Evolutionary conservation across 2,797 vertebrate species (phyloP).

Genomic region (Cichlasoma orientale): DNA sequence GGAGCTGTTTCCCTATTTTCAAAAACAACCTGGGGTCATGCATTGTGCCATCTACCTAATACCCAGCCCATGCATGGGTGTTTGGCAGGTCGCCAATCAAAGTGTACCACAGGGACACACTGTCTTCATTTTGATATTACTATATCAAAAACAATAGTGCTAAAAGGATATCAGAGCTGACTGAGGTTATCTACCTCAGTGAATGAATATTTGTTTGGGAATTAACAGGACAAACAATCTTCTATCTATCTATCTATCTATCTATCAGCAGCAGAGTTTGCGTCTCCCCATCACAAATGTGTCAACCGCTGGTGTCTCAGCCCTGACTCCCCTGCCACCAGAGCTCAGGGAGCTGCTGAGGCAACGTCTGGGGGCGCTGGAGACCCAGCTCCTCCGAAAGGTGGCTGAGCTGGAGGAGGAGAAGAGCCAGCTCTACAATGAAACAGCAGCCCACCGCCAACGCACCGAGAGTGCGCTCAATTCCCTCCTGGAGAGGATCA

Average conservation of each 20-base stretch:
- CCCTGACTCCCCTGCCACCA: slow-evolving; percentile 78
- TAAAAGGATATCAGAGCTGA: slow-evolving; percentile 38
- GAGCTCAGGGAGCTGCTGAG: slow-evolving; percentile 93
- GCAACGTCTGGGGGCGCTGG: slow-evolving; percentile 89
- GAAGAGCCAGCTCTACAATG: slow-evolving; percentile 95
- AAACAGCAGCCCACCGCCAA: slow-evolving; percentile 91
- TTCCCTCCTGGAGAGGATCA: slow-evolving; percentile 92
- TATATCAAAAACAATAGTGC: slow-evolving; percentile 41
- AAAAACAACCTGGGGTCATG: slow-evolving; percentile 24
- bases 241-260: slow-evolving; percentile 1
- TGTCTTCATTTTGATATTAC: slow-evolving; percentile 49
- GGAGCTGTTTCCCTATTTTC: neutral
- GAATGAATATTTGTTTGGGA: slow-evolving; percentile 15
- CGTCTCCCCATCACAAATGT: slow-evolving; percentile 66
- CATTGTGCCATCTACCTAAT: slow-evolving; percentile 31
- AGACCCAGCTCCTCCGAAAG: slow-evolving; percentile 92
- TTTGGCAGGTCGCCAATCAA: slow-evolving; percentile 61
- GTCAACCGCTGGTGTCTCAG: slow-evolving; percentile 57
- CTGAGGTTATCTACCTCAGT: slow-evolving; percentile 2
- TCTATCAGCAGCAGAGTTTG: slow-evolving; percentile 72
- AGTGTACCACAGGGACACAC: slow-evolving; percentile 15
- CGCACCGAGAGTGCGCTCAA: slow-evolving; percentile 91
- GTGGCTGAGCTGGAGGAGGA: slow-evolving; percentile 96
- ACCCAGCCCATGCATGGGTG: slow-evolving; percentile 26
- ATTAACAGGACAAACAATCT: slow-evolving; percentile 44